Base-by-base conservation (phyloP, 2,797 vertebrate species). In the Mormyrops boulengeri region DNA sequence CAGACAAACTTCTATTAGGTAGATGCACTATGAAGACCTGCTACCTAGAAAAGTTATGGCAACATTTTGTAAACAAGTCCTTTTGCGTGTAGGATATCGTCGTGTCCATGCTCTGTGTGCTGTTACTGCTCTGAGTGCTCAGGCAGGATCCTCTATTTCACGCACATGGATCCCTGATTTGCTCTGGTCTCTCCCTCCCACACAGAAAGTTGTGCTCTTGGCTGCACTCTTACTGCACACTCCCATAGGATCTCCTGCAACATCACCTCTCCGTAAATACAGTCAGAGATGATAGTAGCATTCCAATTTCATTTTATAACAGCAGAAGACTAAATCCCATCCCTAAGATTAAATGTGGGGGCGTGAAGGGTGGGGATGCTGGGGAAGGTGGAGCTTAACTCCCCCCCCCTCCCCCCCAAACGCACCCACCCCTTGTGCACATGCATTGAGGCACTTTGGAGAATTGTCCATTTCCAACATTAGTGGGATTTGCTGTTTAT, bases 401-500 rank as follows among this genome's bases (percentile, higher is more conserved):
- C 9, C 1, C 52, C 2, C 12, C 14, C 8, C n/a, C 57, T 2
- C 0, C n/a, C 62, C 55, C 55, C 26, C 22, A 12, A 12, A 69
- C 62, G 1, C 62, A 34, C 26, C 26, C 26, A 34, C 62, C 11
- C n/a, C 26, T 26, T 86, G 55, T 82, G 22, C 60, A 85, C 85
- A 91, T 89, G 84, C 87, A 88, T 88, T 87, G 82, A 90, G 85
- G 85, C 47, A 44, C 85, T 85, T 73, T 52, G 6, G 88, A 90
- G 89, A 91, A 60, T 89, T 89, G 50, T 88, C 89, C 19, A 62
- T 88, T 41, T 91, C 90, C 87, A 91, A 55, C 53, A 88, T 88
- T 88, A 86, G 73, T 34, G 49, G 92, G 90, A 93, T 93, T 92
- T 92, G 91, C 88, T 49, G 88, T 90, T 88, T 90, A 88, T 91